Conservation (phyloP, 2,113 vertebrate genomes). For the Tragelaphus strepsiceros region DNA sequence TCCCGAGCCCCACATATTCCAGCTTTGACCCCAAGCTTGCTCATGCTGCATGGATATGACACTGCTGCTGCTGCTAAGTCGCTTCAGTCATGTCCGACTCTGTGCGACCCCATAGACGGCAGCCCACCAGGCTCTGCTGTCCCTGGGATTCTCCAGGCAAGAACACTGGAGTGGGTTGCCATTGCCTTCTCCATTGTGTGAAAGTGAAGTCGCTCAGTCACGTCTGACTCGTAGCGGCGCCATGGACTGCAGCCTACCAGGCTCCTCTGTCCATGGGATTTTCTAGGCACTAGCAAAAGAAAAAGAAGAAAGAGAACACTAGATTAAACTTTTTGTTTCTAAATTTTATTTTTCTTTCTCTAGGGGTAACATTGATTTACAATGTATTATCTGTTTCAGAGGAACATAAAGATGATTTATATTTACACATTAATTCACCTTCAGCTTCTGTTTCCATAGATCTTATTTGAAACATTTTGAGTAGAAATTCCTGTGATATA, state of each 20-base stretch:
- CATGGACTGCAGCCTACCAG: too few species aligned
- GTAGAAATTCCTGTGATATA: neutral
- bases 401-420: neutral
- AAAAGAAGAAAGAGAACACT: neutral
- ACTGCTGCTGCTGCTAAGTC: too few species aligned
- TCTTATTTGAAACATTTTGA: neutral
- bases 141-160: too few species aligned
- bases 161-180: too few species aligned
- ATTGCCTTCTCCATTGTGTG: too few species aligned
- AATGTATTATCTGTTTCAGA: neutral
- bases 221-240: too few species aligned
- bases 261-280: too few species aligned
- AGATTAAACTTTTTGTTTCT: neutral
- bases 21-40: neutral
- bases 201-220: too few species aligned
- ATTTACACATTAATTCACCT: neutral
- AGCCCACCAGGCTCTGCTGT: too few species aligned
- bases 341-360: neutral
- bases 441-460: neutral
- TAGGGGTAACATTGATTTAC: neutral
- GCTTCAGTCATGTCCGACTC: too few species aligned
- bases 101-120: too few species aligned
- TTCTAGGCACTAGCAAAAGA: neutral
- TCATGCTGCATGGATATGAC: neutral
- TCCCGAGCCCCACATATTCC: neutral